Base-by-base conservation (phyloP, 2,113 vertebrate species). In the Callithrix jacchus region DNA sequence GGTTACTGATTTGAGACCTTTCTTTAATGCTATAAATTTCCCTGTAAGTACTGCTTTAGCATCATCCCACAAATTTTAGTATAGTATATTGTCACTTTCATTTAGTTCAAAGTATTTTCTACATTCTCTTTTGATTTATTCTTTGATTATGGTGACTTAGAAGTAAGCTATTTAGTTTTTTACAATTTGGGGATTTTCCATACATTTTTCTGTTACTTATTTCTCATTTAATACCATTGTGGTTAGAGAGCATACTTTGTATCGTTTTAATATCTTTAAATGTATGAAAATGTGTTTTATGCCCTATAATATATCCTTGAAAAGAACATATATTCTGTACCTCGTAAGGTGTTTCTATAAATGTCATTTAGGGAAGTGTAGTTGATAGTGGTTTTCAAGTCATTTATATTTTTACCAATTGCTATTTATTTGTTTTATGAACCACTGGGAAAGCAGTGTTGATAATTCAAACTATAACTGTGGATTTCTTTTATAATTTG, bases 31-130 rank as follows among this genome's bases (percentile, higher is more conserved):
- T 92, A 56, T 35, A 61, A 70, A 87, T 83, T 84, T 64, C 54
- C 21, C 54, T 91, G 17, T 83, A 95, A 58, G 23, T 76, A 88
- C n/a, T 77, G 4, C 37, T 73, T 42, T 54, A 73, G 20, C 18
- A 87, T 21, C 6, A 79, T 87, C 11, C 45, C 13, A 49, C 47
- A 92, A 45, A 35, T 85, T 92, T 80, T 56, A 10, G 49, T 70
- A 70, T 49, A 6, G 12, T 88, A 45, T 40, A 6, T 74, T 88
- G 92, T 85, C 47, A 89, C 71, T 92, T 93, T 92, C 56, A 77
- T 56, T 83, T n/a, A 89, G 42, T 68, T 49, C 37, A 87, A 97
- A 93, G 86, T 92, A 86, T 61, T 73, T 92, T 70, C 61, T 68
- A 91, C 83, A 42, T 80, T 83, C 45, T 12, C 32, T 37, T 79